These are phyloP conservation scores for Spatulosminthurus flaviceps DNA, from an alignment of 2,888 invertebrate species.

Conservation along the genomic window DNA sequence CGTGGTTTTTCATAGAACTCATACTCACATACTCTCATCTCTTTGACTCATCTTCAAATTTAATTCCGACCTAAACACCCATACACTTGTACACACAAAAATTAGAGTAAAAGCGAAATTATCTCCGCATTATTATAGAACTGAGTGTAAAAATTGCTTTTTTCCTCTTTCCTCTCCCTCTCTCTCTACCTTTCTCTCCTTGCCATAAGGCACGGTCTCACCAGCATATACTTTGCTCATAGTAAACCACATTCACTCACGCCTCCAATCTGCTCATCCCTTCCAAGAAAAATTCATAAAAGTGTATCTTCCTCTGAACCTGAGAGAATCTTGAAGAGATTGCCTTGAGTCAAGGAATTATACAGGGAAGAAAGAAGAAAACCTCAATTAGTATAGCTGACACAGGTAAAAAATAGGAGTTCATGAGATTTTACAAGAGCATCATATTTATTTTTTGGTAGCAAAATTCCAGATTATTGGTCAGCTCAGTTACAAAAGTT, in stretches of 20 bases:
- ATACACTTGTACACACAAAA: not conserved
- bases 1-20: not conserved
- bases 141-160: not conserved
- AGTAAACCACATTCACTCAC: slow-evolving; percentile 14
- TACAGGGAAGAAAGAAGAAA: not conserved
- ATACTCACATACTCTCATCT: not conserved
- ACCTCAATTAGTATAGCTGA: not conserved
- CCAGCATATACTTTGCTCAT: not conserved
- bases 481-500: not conserved
- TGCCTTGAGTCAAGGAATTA: not conserved
- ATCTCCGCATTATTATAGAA: not conserved
- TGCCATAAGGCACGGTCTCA: not conserved
- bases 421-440: no score
- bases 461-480: not conserved
- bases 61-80: slow-evolving; percentile 9
- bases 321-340: not conserved
- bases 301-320: not conserved
- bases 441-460: slow-evolving; percentile 1
- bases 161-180: no score
- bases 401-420: no score
- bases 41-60: not conserved
- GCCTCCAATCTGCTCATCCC: not conserved
- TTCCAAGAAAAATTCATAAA: not conserved
- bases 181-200: no score
- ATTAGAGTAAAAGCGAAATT: not conserved